Evolutionary conservation across 2,797 vertebrate species (phyloP).

Genomic region (Aldrovandia affinis): DNA sequence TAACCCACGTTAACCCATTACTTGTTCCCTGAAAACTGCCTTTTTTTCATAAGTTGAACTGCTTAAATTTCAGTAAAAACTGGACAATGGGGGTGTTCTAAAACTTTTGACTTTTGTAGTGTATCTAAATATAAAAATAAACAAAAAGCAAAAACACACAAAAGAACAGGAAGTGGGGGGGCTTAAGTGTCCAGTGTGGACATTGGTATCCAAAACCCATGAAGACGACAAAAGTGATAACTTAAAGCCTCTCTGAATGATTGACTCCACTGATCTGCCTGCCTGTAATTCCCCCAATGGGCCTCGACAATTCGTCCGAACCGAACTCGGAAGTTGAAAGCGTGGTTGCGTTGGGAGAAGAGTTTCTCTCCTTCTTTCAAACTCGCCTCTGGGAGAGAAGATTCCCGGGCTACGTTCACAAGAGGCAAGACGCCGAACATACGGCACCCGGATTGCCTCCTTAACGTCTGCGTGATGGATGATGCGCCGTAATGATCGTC

Average conservation of each 20-base stretch:
- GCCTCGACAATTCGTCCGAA: background rate
- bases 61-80: too few species aligned
- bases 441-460: background rate
- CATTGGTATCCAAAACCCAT: background rate
- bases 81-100: too few species aligned
- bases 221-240: background rate
- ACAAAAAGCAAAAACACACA: too few species aligned
- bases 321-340: background rate
- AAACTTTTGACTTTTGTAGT: too few species aligned
- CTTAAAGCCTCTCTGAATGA: background rate
- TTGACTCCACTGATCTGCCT: background rate
- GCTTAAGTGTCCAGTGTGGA: background rate
- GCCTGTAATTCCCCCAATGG: background rate
- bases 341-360: background rate
- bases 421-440: background rate
- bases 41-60: too few species aligned
- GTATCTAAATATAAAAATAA: too few species aligned
- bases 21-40: too few species aligned
- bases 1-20: too few species aligned
- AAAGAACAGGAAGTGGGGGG: background rate
- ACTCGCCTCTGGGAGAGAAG: background rate
- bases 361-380: too few species aligned
- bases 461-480: background rate
- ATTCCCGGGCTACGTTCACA: background rate
- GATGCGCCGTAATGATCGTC: background rate